These are phyloP conservation scores for Busseola fusca DNA, from an alignment of 2,888 invertebrate genomes.

Conservation along the genomic window DNA sequence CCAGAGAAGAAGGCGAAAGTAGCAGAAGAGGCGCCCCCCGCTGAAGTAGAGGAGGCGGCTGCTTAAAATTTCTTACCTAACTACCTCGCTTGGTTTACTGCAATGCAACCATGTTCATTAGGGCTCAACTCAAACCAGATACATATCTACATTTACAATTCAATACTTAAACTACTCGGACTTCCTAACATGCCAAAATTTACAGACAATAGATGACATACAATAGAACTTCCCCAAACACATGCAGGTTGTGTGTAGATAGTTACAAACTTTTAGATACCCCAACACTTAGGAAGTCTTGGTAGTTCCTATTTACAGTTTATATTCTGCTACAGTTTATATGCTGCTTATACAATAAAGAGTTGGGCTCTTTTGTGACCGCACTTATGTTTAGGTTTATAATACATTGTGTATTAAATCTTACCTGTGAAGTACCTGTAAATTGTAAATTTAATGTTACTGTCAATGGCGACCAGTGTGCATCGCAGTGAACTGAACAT, in stretches of 20 bases:
- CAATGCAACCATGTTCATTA: constrained; percentile 86
- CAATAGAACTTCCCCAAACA: constrained; percentile 36
- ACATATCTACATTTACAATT: constrained; percentile 75
- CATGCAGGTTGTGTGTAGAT: constrained; percentile 31
- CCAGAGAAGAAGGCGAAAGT: constrained; percentile 93
- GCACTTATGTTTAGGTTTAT: constrained; percentile 83
- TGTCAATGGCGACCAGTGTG: constrained; percentile 78
- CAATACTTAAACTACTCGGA: constrained; percentile 52
- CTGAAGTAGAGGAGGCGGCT: constrained; percentile 88
- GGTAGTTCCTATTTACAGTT: constrained; percentile 57
- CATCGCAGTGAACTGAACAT: constrained; percentile 86
- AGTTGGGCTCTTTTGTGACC: constrained; percentile 86
- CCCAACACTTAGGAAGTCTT: constrained; percentile 60
- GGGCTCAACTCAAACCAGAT: constrained; percentile 80
- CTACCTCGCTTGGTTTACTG: constrained; percentile 84
- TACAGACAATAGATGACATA: constrained; percentile 56
- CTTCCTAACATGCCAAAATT: constrained; percentile 61
- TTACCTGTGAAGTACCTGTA: constrained; percentile 88
- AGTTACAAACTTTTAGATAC: constrained; percentile 47
- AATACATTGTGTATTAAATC: constrained; percentile 84
- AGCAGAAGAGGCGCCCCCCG: constrained; percentile 88
- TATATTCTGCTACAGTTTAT: constrained; percentile 67
- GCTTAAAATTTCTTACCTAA: constrained; percentile 81
- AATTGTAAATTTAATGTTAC: constrained; percentile 86
- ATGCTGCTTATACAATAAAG: constrained; percentile 72